Percentiles rank a stretch among this genome's conserved stretches.
Evolutionary conservation across 2,113 vertebrate species (phyloP).

Genomic region (Leucosticte australis): DNA sequence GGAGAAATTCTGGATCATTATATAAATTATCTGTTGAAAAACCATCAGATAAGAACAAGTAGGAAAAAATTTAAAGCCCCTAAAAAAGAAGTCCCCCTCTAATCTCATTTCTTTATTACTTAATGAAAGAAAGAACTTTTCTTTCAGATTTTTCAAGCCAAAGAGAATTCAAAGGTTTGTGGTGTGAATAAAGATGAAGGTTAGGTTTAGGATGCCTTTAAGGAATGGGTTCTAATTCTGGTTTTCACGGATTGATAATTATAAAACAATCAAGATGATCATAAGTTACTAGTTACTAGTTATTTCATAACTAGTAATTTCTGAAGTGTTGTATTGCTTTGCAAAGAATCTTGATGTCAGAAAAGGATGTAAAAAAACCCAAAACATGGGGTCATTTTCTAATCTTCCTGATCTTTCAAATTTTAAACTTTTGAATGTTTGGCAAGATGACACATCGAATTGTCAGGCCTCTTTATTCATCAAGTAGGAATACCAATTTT

Average conservation of each 20-base stretch:
- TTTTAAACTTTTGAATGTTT: background rate
- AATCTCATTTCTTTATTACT: background rate
- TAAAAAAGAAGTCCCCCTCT: fast-evolving
- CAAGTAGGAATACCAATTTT: background rate
- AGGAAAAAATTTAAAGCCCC: background rate
- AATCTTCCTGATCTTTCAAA: background rate
- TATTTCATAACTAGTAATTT: background rate
- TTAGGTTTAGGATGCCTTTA: background rate
- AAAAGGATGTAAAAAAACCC: background rate
- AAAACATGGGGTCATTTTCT: background rate
- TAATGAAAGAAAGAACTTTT: background rate
- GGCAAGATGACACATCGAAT: background rate
- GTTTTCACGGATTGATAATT: background rate
- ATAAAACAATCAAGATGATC: background rate
- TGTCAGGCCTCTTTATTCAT: background rate
- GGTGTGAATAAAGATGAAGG: background rate
- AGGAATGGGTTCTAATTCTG: background rate
- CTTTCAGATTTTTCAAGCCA: background rate
- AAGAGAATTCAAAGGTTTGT: background rate
- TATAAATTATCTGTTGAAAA: background rate
- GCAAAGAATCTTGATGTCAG: background rate
- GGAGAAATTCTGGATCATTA: background rate
- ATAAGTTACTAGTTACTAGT: background rate
- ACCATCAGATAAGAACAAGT: background rate
- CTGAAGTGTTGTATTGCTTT: background rate